phyloP scores from a whole-genome alignment of 2,888 invertebrate species.

The Rhagonycha lutea region DNA sequence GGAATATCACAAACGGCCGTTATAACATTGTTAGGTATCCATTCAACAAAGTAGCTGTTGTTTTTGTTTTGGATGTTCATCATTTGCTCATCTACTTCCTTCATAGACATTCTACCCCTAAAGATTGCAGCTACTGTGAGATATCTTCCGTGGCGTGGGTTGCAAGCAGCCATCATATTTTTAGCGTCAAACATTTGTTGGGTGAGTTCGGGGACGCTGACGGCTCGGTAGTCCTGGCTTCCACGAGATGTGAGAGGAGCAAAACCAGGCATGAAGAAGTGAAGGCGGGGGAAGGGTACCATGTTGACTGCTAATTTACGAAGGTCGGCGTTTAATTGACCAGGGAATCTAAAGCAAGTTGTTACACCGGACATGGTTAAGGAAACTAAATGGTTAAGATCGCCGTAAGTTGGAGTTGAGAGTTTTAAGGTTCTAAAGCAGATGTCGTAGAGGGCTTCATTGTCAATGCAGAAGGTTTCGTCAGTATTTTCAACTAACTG shows the following conservation, averaged over 20 bases:
- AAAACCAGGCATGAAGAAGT: conserved; percentile 96
- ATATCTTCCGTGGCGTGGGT: conserved; percentile 90
- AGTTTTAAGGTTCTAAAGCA: conserved; percentile 89
- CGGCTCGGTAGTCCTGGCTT: conserved; percentile 87
- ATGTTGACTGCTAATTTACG: conserved; percentile 93
- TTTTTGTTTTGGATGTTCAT: conserved; percentile 95
- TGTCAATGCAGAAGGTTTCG: conserved; percentile 90
- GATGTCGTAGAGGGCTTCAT: conserved; percentile 91
- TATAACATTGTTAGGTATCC: conserved; percentile 96
- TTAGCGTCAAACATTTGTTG: conserved; percentile 94
- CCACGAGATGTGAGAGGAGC: conserved; percentile 90
- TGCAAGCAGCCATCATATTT: conserved; percentile 97
- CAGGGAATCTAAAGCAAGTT: conserved; percentile 89
- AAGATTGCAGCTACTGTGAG: conserved; percentile 90
- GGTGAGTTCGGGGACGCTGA: conserved; percentile 90
- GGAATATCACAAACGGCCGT: conserved; percentile 94
- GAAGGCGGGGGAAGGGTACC: conserved; percentile 96
- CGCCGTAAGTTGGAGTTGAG: conserved; percentile 89
- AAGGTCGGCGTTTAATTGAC: conserved; percentile 91
- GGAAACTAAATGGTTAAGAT: conserved; percentile 89
- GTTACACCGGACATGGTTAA: conserved; percentile 88
- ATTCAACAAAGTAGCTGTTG: conserved; percentile 85
- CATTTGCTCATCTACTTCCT: conserved; percentile 88
- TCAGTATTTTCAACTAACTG: conserved; percentile 90
- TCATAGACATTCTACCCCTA: conserved; percentile 90